phyloP scores from a whole-genome alignment of 2,113 vertebrate genomes.

The Peromyscus leucopus region DNA sequence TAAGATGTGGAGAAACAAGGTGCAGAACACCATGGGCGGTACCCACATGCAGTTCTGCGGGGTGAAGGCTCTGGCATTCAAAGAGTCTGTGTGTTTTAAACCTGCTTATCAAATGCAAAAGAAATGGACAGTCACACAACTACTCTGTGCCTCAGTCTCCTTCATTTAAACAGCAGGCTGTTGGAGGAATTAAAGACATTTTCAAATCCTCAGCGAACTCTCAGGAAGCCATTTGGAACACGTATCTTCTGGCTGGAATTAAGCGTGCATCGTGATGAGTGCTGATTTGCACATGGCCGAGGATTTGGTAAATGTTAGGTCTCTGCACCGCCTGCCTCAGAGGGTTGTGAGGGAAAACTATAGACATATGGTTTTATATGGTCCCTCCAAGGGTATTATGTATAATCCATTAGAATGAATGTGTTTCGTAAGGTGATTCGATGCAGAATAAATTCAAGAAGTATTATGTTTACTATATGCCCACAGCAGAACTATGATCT shows the following conservation, averaged over 20 bases:
- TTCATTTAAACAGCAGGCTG: background rate
- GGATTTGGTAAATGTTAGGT: background rate
- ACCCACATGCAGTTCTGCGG: background rate
- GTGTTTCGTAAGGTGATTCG: background rate
- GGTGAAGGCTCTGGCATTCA: accelerated
- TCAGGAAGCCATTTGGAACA: accelerated
- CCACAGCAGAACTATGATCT: background rate
- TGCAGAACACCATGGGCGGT: accelerated
- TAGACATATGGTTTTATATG: background rate
- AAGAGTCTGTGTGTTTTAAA: background rate
- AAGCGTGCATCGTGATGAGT: accelerated
- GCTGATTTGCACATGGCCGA: accelerated
- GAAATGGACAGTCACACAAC: background rate
- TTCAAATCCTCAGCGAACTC: background rate
- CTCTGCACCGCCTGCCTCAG: background rate
- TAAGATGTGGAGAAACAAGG: background rate
- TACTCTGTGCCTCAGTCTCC: background rate
- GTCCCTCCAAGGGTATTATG: background rate
- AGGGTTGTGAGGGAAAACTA: background rate
- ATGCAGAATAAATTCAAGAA: background rate
- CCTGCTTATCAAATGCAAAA: background rate
- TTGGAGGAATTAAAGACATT: background rate
- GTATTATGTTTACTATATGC: background rate
- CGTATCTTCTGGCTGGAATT: background rate
- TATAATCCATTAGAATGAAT: background rate